These are phyloP conservation scores for Ichneumoninae sp. DNA, from an alignment of 2,888 invertebrate species.

Conservation along the genomic window DNA sequence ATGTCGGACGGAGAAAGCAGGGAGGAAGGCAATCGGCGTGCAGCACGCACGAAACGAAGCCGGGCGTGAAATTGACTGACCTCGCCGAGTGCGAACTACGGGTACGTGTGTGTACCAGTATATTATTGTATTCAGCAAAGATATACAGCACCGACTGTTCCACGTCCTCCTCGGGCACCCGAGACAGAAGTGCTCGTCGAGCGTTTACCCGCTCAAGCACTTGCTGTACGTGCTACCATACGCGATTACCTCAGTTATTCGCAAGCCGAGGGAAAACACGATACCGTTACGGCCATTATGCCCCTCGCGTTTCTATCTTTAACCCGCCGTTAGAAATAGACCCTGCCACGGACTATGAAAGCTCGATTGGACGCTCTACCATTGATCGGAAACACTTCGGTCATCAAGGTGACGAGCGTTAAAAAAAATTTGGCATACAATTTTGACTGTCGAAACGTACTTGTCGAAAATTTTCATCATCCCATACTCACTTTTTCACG, in stretches of 20 bases:
- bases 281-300: not conserved
- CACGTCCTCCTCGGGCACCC: not conserved
- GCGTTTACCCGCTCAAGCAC: not conserved
- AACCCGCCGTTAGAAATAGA: conserved; percentile 4
- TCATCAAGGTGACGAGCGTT: no score
- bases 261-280: not conserved
- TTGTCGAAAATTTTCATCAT: no score
- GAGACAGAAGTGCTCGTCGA: not conserved
- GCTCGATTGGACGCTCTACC: not conserved
- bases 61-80: conserved; percentile 42
- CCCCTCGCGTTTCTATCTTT: not conserved
- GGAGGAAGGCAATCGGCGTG: conserved; percentile 45
- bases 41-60: conserved; percentile 41
- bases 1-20: conserved; percentile 6
- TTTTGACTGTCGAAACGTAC: no score
- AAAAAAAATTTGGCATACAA: no score
- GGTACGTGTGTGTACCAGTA: not conserved
- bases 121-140: conserved; percentile 7
- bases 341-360: not conserved
- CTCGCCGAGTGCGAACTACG: not conserved
- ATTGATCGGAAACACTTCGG: no score
- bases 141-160: not conserved
- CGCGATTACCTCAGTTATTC: not conserved
- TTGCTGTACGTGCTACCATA: not conserved
- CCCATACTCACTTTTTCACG: not conserved